Conservation (phyloP, 2,797 vertebrate species). For the Gobionotothen gibberifrons region DNA sequence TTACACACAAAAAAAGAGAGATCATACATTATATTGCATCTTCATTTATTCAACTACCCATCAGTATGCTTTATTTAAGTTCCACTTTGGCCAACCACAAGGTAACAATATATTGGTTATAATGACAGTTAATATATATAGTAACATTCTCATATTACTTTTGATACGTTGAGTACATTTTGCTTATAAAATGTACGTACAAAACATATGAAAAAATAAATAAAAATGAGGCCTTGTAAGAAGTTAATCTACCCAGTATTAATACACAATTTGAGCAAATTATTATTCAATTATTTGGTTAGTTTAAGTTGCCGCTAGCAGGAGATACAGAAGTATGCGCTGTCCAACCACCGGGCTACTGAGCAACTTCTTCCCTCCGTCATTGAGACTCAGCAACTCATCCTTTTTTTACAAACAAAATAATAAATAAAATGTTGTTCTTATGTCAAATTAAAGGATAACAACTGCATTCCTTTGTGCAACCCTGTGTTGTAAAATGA, state of each 20-base stretch:
- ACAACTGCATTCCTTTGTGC: too few relatives aligned
- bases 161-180: neutral
- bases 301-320: neutral
- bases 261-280: neutral
- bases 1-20: neutral
- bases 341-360: too few relatives aligned
- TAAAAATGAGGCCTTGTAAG: neutral
- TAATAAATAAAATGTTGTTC: too few relatives aligned
- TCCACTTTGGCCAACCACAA: neutral
- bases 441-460: too few relatives aligned
- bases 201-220: neutral
- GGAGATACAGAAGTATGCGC: too few relatives aligned
- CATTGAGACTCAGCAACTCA: too few relatives aligned
- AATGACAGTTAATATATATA: neutral
- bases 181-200: neutral
- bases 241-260: neutral
- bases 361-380: too few relatives aligned
- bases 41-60: neutral
- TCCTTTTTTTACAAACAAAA: too few relatives aligned
- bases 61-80: neutral
- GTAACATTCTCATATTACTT: neutral
- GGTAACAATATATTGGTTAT: neutral
- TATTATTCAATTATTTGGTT: neutral
- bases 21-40: neutral
- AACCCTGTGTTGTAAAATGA: too few relatives aligned